Evolutionary conservation across 2,113 vertebrate species (phyloP), one percentile per base, ranked within the genome.

Genomic region (Melanerpes aurifrons): DNA sequence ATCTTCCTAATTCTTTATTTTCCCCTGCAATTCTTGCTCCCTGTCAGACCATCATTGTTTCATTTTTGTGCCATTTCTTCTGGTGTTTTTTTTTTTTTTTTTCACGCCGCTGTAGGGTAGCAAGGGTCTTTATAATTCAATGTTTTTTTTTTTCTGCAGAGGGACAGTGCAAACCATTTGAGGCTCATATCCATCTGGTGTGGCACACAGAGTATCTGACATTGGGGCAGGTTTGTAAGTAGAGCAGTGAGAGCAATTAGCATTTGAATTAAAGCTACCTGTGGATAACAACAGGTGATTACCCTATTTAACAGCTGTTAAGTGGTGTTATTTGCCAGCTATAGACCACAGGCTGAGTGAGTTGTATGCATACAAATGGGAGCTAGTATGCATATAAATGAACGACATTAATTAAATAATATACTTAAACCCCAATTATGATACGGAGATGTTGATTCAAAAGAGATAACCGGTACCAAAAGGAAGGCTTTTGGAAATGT

Each of bases 221-320:
- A 97, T 20, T 2, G 69, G 94, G 82, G 87, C 92, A 86, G 84
- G 87, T 96, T 96, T 94, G 14, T 93, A 92, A 97, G 90, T 93
- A 94, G 96, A 96, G 89, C 89, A 45, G 85, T 91, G 95, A 96
- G 94, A 97, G 85, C 94, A 97, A 97, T 97, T 97, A 97, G 92
- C 94, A 97, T 97, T 87, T 96, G 95, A 97, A 96, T 97, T 95
- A 97, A 96, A 94, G 95, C 94, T 97, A 97, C 97, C 94, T 97
- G 95, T 93, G 95, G 96, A 90, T 97, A 95, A 96, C 95, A 96
- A 95, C 97, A 96, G 96, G 97, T 95, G 96, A 96, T 96, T 95
- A 93, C 95, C 69, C 96, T 96, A 88, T 95, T 97, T 97, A 97
- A 95, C 96, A 97, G 96, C 97, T 97, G 97, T 72, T 97, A 96